Evolutionary conservation across 2,888 invertebrate species (phyloP), one percentile per base, ranked within the genome.

Genomic region (Clunio marinus): DNA sequence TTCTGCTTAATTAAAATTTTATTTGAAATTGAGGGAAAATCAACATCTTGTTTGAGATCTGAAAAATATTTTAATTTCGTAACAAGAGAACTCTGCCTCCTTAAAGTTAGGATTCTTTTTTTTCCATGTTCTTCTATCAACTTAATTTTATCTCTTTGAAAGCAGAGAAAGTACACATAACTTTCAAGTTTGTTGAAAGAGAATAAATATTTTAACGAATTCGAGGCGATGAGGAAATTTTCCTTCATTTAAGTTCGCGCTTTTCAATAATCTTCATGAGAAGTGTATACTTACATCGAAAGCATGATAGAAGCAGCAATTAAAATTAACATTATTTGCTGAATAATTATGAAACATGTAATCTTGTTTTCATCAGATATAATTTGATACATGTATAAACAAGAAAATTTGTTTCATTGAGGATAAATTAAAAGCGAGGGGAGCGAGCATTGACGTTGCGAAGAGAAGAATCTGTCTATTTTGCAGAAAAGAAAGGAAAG

Each of bases 291-390:
- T 20, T 7, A 20, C 51, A 17, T 51, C 10, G 8, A 20, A 20
- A 4, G 8, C 2, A 20, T 17, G 5, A 51, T 51, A 20, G 8
- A 5, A 17, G 37, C 10, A 63, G 63, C 63, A 46, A 46, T 63
- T 46, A 63, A 63, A 63, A 37, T 63, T 63, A 46, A 63, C 63
- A 63, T 63, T 63, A 63, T 63, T 63, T 63, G 63, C 28, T 28
- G 28, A 63, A 63, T 63, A 63, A 63, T 63, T 45, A 45, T 63
- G 46, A 45, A 63, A 63, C 45, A 63, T 63, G 46, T 63, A 63
- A 63, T 63, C 63, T 63, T 37, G 35, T 37, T 59, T 32, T 60
- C 63, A 63, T 63, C 63, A 63, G 63, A 63, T 46, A 45, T 60
- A 63, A 63, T 37, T 60, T 60, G 60, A 60, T 20, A 60, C 28